Conservation (phyloP, 2,113 vertebrate species). For the Nettapus auritus region DNA sequence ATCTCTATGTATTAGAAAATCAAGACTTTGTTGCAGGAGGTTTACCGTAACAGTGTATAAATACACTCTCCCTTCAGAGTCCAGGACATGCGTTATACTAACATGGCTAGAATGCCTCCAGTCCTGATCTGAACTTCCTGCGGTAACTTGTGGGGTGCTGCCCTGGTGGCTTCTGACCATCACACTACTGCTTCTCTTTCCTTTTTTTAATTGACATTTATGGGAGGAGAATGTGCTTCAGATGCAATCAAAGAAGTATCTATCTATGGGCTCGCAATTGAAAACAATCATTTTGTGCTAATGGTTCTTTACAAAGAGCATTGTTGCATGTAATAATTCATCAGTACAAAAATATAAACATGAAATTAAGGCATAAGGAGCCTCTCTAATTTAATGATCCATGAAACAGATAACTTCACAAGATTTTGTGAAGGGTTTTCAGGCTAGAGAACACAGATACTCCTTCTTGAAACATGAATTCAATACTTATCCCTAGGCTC, state of each 20-base stretch:
- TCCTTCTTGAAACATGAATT: constrained; percentile 16
- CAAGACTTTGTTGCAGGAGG: background rate
- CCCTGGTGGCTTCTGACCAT: background rate
- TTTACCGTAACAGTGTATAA: background rate
- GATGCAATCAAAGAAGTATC: background rate
- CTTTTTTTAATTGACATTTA: background rate
- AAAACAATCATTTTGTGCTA: background rate
- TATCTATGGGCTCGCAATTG: background rate
- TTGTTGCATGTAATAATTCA: background rate
- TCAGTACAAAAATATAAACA: constrained; percentile 11
- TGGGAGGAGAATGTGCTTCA: background rate
- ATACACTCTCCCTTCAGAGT: background rate
- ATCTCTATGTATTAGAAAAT: background rate
- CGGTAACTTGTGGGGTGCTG: background rate
- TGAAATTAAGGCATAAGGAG: constrained; percentile 16
- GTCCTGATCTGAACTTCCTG: background rate
- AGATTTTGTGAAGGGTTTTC: background rate
- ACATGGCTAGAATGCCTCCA: background rate
- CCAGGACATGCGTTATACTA: background rate
- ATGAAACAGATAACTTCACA: constrained; percentile 14
- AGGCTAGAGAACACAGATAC: background rate
- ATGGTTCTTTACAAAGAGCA: background rate
- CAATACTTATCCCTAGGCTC: constrained; percentile 21
- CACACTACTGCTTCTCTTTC: background rate
- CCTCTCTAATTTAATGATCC: background rate